These are phyloP conservation scores for Mixornis gularis DNA, from an alignment of 2,113 vertebrate species.

Conservation along the genomic window DNA sequence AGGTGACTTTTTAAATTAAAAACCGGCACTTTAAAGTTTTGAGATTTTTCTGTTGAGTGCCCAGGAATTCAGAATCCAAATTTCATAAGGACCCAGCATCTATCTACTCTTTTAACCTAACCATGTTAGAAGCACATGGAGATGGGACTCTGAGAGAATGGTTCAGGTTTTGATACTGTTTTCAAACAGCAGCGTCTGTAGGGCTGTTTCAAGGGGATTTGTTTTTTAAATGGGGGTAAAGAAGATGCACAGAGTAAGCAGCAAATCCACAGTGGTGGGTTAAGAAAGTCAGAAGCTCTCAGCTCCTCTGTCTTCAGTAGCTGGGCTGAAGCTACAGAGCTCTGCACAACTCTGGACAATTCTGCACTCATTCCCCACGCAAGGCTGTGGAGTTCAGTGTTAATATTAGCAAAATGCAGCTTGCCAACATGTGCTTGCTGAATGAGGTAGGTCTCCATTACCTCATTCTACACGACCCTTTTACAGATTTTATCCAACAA, in stretches of 20 bases:
- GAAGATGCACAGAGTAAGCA: not conserved
- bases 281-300: not conserved
- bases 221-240: not conserved
- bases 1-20: not conserved
- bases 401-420: not conserved
- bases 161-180: not conserved
- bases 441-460: constrained; percentile 47
- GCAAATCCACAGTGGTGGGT: not conserved
- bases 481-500: constrained; percentile 23
- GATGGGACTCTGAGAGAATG: not conserved
- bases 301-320: not conserved
- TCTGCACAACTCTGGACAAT: not conserved
- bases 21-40: not conserved
- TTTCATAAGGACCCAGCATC: not conserved
- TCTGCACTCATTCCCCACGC: not conserved
- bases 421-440: constrained; percentile 30
- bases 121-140: not conserved
- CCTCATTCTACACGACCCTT: constrained; percentile 22
- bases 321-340: not conserved
- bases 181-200: not conserved
- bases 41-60: not conserved
- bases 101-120: not conserved
- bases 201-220: not conserved
- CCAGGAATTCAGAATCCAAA: not conserved
- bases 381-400: not conserved